Conservation (phyloP, 2,797 vertebrate genomes). For the Amblyopsis hoosieri region DNA sequence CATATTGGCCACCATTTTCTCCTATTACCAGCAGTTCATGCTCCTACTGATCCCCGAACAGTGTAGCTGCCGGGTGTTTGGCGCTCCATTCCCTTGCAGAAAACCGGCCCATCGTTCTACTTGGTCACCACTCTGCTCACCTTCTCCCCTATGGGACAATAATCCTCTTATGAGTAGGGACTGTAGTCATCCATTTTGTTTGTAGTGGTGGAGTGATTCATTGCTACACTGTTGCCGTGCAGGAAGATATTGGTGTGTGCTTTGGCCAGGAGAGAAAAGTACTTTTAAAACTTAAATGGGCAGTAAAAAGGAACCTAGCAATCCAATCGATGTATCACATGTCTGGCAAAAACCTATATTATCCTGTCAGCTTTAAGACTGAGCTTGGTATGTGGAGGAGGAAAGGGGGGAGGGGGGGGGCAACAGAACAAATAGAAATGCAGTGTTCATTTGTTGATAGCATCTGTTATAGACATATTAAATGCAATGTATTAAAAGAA, state of each 20-base stretch:
- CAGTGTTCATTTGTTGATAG: no score
- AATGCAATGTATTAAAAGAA: no score
- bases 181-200: slow-evolving; percentile 14
- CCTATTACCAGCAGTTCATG: slow-evolving; percentile 19
- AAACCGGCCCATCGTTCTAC: slow-evolving; percentile 10
- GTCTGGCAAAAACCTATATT: background rate
- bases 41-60: slow-evolving; percentile 13
- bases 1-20: slow-evolving; percentile 23
- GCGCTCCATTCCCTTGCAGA: slow-evolving; percentile 23
- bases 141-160: slow-evolving; percentile 8
- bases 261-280: background rate
- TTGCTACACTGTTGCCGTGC: background rate
- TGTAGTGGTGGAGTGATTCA: background rate
- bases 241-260: background rate
- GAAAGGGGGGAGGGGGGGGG: no score
- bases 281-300: background rate
- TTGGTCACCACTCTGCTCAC: slow-evolving; percentile 24
- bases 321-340: background rate
- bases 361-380: background rate
- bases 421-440: no score
- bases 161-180: slow-evolving; percentile 15
- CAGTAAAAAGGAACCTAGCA: background rate
- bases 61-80: slow-evolving; percentile 29
- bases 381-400: background rate
- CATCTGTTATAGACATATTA: no score